Percentiles rank a stretch among this genome's conserved stretches.
phyloP scores from a whole-genome alignment of 2,888 invertebrate genomes.

The Taenaris catops region DNA sequence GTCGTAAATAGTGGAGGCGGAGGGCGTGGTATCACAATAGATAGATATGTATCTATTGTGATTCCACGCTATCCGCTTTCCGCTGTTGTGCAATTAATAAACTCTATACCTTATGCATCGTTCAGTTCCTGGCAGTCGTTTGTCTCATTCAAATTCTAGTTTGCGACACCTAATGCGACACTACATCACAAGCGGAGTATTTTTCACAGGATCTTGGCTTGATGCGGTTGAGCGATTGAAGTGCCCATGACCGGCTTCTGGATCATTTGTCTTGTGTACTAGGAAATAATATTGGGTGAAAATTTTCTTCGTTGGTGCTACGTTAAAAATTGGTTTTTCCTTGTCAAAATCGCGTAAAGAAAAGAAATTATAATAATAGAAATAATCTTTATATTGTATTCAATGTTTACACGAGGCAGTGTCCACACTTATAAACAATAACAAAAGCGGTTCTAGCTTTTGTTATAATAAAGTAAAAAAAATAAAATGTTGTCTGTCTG shows the following conservation, averaged over 20 bases:
- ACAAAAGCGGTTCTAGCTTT: too few relatives aligned
- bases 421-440: too few relatives aligned
- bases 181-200: constrained; percentile 42
- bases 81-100: constrained; percentile 7
- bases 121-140: constrained; percentile 36
- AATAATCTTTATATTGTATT: too few relatives aligned
- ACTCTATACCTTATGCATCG: constrained; percentile 5
- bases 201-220: constrained; percentile 38
- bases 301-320: constrained; percentile 11
- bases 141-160: constrained; percentile 69
- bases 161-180: constrained; percentile 56
- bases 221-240: constrained; percentile 23
- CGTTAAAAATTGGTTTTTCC: constrained; percentile 9
- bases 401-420: too few relatives aligned
- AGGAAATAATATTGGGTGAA: constrained; percentile 17
- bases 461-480: too few relatives aligned
- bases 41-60: too few relatives aligned
- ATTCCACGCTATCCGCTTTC: too few relatives aligned
- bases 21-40: too few relatives aligned
- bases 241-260: constrained; percentile 14
- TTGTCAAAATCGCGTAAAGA: too few relatives aligned
- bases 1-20: too few relatives aligned
- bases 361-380: too few relatives aligned
- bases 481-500: too few relatives aligned
- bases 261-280: constrained; percentile 21